Evolutionary conservation across 2,113 vertebrate genomes (phyloP), one percentile per base, ranked within the genome.

Genomic region (Lophochroa leadbeateri): DNA sequence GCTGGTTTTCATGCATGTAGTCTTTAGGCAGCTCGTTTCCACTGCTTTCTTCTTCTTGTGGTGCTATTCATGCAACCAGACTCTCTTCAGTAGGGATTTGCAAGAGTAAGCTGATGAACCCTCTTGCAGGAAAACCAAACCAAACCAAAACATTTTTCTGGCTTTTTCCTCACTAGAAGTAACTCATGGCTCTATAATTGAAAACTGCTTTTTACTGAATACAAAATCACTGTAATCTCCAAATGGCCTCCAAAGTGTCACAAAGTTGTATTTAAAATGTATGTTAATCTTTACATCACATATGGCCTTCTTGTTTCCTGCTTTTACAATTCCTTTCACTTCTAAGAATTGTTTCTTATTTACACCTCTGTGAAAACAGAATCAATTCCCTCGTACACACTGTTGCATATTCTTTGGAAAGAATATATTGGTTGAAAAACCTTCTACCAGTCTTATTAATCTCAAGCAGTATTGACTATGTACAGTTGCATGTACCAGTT

Each of bases 401-500:
- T 31, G 29, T 84, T 92, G 84, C 71, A 94, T 95, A 94, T 87
- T 92, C 85, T 94, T 96, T 61, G 50, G 67, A 94, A 89, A 79
- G 91, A 87, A 83, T 80, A 46, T 92, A 91, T 96, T 77, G 94
- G 96, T 91, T 95, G 88, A 77, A 80, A 96, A 95, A 43, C 72
- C 90, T 90, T 92, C 96, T 80, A 85, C 91, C n/a, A 91, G 81
- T 58, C 72, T 92, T 96, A 96, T 89, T 97, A 92, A 95, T 96
- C 90, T 93, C 91, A 76, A 95, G 57, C 20, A 70, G 52, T 96
- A 96, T 96, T 88, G 95, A 96, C 96, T 93, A 84, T 31, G 49
- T 95, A 92, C 82, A 82, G 95, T 95, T 95, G 91, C 89, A 93
- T 6, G 10, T 84, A 94, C 69, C 78, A 68, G 74, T 77, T 84